These are phyloP conservation scores for Ophioninae sp. DNA, from an alignment of 2,888 invertebrate species.

Conservation along the genomic window DNA sequence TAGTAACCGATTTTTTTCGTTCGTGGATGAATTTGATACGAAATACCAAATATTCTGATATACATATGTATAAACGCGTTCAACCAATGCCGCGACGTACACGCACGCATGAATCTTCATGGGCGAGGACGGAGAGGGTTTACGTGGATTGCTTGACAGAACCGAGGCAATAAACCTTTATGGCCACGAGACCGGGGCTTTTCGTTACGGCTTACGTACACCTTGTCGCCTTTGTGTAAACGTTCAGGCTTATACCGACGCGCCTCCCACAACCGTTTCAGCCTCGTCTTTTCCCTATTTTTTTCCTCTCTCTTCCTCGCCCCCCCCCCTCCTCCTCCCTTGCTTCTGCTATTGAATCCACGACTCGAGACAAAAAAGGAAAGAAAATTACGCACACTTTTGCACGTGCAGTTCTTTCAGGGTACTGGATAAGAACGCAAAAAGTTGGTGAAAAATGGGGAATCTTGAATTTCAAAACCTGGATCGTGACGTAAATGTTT, in stretches of 20 bases:
- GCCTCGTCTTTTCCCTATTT: conserved; percentile 23
- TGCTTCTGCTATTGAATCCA: conserved; percentile 1
- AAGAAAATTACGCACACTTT: background rate
- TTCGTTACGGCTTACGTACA: conserved; percentile 57
- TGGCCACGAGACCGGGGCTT: conserved; percentile 59
- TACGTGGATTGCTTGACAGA: conserved; percentile 52
- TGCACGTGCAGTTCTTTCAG: background rate
- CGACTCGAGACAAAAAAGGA: background rate
- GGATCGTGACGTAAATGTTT: too few species aligned
- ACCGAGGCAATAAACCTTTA: conserved; percentile 72
- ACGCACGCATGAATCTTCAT: background rate
- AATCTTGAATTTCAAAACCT: too few species aligned
- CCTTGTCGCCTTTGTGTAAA: conserved; percentile 63
- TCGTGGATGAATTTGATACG: too few species aligned
- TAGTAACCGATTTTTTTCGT: background rate
- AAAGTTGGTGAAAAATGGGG: too few species aligned
- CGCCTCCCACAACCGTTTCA: conserved; percentile 29
- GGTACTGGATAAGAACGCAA: background rate
- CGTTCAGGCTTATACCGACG: conserved; percentile 57
- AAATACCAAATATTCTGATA: background rate
- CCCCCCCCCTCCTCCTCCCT: background rate
- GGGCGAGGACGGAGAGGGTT: conserved; percentile 32
- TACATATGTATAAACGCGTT: conserved; percentile 4
- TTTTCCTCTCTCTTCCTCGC: conserved; percentile 3
- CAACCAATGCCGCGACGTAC: background rate